Percentiles rank a stretch among this genome's conserved stretches.
phyloP scores from a whole-genome alignment of 2,888 invertebrate genomes.

The Drosophila demipolita region DNA sequence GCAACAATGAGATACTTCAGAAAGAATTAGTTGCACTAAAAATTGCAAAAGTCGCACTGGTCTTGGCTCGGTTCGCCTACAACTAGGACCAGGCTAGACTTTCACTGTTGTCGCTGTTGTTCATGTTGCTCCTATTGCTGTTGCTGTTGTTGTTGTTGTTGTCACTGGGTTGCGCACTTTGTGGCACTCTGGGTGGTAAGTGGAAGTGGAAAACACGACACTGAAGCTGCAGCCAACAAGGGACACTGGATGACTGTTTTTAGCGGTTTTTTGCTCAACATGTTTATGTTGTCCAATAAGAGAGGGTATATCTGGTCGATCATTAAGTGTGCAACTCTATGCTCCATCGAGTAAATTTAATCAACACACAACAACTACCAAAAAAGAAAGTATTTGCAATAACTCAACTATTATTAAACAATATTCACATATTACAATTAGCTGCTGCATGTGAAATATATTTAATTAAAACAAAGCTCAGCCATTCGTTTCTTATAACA shows the following conservation, averaged over 20 bases:
- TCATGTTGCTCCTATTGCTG: not conserved
- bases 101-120: slow-evolving; percentile 52
- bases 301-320: slow-evolving; percentile 7
- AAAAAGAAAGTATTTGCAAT: no score
- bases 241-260: slow-evolving; percentile 63
- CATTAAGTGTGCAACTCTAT: slow-evolving; percentile 6
- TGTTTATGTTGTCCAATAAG: slow-evolving; percentile 11
- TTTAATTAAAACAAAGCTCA: not conserved
- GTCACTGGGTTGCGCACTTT: slow-evolving; percentile 36
- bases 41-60: slow-evolving; percentile 76
- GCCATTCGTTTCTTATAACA: not conserved
- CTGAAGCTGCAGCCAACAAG: slow-evolving; percentile 29
- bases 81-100: slow-evolving; percentile 48
- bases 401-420: not conserved
- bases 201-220: slow-evolving; percentile 24
- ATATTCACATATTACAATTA: not conserved
- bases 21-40: slow-evolving; percentile 82
- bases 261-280: slow-evolving; percentile 40
- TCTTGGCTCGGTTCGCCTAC: slow-evolving; percentile 33
- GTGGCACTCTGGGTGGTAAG: slow-evolving; percentile 57
- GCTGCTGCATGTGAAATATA: not conserved
- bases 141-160: slow-evolving; percentile 24
- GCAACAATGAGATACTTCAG: slow-evolving; percentile 82
- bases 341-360: not conserved
- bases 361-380: not conserved